A percentile compares a stretch with the other conserved stretches of the same genome.
phyloP scores from a whole-genome alignment of 2,113 vertebrate species.

The Muscicapa adusta region DNA sequence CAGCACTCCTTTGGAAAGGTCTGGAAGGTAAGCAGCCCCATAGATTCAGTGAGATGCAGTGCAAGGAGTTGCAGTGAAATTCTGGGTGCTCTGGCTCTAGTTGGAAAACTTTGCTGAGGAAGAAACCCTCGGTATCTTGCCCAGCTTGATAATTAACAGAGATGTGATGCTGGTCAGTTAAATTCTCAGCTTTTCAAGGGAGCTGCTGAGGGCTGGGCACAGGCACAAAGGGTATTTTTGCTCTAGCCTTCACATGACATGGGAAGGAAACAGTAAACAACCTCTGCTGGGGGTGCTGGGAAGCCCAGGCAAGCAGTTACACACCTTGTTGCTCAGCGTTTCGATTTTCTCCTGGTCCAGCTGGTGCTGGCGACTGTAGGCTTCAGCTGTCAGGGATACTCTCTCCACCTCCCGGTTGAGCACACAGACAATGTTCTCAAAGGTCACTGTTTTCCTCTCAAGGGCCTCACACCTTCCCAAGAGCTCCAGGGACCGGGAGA shows the following conservation, averaged over 20 bases:
- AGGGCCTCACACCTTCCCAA: constrained; percentile 79
- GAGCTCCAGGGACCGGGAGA: constrained; percentile 70
- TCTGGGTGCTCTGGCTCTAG: background rate
- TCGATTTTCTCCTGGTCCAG: constrained; percentile 89
- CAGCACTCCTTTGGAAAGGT: background rate
- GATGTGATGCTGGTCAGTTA: background rate
- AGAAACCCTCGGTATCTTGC: background rate
- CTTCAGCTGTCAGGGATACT: constrained; percentile 78
- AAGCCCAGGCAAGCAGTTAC: background rate
- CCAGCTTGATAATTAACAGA: background rate
- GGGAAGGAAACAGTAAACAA: background rate
- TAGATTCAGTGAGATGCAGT: background rate
- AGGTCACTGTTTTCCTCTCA: constrained; percentile 82
- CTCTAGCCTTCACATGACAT: background rate
- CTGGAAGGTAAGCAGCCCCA: background rate
- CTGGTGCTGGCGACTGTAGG: constrained; percentile 82
- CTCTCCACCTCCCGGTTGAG: constrained; percentile 90
- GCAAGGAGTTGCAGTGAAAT: background rate
- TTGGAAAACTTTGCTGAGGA: background rate
- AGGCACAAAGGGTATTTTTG: background rate
- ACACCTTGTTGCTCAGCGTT: constrained; percentile 82
- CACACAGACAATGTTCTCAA: constrained; percentile 92
- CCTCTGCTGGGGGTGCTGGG: background rate
- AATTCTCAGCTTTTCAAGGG: background rate
- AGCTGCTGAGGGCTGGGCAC: background rate